phyloP scores from a whole-genome alignment of 2,888 invertebrate species.

The Sarcophaga caerulescens region DNA sequence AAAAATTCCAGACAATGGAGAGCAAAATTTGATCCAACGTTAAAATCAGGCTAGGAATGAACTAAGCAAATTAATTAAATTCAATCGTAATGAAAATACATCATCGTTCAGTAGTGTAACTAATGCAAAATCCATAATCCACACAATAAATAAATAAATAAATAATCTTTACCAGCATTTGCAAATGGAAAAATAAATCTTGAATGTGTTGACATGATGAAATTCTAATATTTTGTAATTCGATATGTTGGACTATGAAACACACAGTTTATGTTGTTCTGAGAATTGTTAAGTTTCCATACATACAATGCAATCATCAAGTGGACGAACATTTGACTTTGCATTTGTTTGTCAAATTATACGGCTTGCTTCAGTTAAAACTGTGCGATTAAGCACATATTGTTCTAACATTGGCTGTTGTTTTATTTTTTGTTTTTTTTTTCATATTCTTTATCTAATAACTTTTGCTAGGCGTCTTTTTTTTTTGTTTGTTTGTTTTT shows the following conservation, averaged over 20 bases:
- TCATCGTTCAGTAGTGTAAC: too few species aligned
- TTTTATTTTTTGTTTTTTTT: not conserved
- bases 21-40: too few species aligned
- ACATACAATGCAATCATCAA: not conserved
- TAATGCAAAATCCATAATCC: too few species aligned
- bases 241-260: not conserved
- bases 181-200: not conserved
- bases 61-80: too few species aligned
- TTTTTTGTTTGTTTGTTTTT: not conserved
- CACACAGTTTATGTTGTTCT: conserved; percentile 9
- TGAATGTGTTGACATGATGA: not conserved
- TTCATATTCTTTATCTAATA: conserved; percentile 34
- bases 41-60: too few species aligned
- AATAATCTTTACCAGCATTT: not conserved
- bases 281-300: not conserved
- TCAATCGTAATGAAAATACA: too few species aligned
- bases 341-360: too few species aligned
- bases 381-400: too few species aligned
- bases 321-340: too few species aligned
- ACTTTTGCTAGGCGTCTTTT: conserved; percentile 36
- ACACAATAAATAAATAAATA: too few species aligned
- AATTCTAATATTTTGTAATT: conserved; percentile 20
- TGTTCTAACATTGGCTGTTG: not conserved
- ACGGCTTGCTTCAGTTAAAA: too few species aligned
- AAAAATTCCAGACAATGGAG: too few species aligned